Percentiles rank a stretch among this genome's conserved stretches.
Evolutionary conservation across 2,113 vertebrate genomes (phyloP).

Genomic region (Chaetorhynchus papuensis): DNA sequence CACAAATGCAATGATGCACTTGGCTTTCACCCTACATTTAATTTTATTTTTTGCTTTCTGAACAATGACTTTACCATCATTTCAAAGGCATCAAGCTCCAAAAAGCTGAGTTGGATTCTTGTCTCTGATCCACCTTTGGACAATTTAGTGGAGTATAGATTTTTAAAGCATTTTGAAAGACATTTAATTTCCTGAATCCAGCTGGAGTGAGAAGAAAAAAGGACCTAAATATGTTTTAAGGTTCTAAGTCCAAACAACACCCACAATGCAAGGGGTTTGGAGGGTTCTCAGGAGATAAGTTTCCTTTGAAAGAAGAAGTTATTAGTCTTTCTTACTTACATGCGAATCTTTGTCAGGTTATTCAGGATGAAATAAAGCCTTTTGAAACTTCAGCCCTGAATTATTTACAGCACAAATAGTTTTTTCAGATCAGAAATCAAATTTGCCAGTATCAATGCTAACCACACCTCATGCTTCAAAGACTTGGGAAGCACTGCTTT

Average conservation of each 20-base stretch:
- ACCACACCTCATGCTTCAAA: not conserved
- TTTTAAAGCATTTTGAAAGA: not conserved
- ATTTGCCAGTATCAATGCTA: not conserved
- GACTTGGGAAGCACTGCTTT: not conserved
- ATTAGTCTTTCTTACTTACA: not conserved
- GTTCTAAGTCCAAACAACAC: not conserved
- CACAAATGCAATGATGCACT: not conserved
- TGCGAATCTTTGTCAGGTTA: not conserved
- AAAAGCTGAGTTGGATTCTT: not conserved
- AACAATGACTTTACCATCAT: not conserved
- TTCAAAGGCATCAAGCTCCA: not conserved
- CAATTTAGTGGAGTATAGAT: not conserved
- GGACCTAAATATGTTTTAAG: not conserved
- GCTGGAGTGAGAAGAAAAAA: not conserved
- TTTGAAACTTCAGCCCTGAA: not conserved
- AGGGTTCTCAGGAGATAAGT: not conserved
- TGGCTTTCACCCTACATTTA: not conserved
- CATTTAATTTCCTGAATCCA: not conserved
- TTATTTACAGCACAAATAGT: conserved; percentile 13
- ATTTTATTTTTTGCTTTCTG: not conserved
- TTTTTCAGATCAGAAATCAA: conserved; percentile 2
- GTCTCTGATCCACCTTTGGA: not conserved
- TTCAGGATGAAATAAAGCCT: not conserved
- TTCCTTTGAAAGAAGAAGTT: not conserved
- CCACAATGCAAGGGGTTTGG: not conserved